Base-by-base conservation (phyloP, 2,888 invertebrate species). In the Rhagophthalmus giganteus region DNA sequence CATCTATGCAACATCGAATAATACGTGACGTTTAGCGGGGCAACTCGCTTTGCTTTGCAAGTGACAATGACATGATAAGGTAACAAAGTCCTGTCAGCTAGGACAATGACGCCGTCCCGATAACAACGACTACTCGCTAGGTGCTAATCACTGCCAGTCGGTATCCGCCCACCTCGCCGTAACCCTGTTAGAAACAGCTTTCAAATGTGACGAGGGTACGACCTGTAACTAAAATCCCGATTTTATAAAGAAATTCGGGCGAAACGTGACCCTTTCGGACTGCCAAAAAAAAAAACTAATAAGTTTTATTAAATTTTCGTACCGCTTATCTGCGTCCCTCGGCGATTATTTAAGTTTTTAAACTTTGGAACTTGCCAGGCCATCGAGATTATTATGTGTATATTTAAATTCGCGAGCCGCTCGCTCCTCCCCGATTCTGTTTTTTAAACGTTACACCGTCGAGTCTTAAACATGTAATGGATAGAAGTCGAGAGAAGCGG, bases 141-240 rank as follows among this genome's bases (percentile, higher is more conserved):
- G 26, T 39, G 33, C 30, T 47, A 39, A 47, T 47, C 47, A 39
- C 47, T 26, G 33, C 16, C 47, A 38, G 25, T 34, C 15, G 42
- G 32, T 12, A 27, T 34, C 33, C 39, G 10, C 47, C 33, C 33
- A 39, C 31, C 38, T 20, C 38, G n/a, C n/a, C 30, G 13, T 15
- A 16, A 8, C 32, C 8, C 27, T 41, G 48, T 41, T 41, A 11
- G 15, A 41, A 47, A 33, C 47, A 47, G 47, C 32, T 34, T 32
- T 33, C 48, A 32, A 20, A 49, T 41, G 11, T 49, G 48, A 49
- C 48, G 41, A 41, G 48, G 48, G 48, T 49, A 25, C 7, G 28
- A 30, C 30, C 15, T 39, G 16, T 15, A n/a, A 15, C 27, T 15
- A 35, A 31, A 24, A 25, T 35, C 34, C 10, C 8, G 11, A 28